These are phyloP conservation scores for Mythimna loreyi DNA, from an alignment of 2,888 invertebrate species.

Conservation along the genomic window DNA sequence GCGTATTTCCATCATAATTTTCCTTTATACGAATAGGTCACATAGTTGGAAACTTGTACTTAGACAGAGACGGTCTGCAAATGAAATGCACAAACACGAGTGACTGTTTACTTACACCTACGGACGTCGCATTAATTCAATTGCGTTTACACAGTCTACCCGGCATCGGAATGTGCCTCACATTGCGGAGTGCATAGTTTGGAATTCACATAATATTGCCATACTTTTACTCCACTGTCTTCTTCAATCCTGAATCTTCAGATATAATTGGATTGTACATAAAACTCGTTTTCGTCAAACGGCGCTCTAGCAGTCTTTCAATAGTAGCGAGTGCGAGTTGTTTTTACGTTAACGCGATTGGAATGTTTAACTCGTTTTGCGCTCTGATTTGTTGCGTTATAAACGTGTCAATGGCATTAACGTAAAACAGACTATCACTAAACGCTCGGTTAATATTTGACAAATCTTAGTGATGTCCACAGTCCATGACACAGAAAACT, in stretches of 20 bases:
- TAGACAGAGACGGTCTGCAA: conserved; percentile 12
- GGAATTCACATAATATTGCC: conserved; percentile 36
- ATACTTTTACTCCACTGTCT: conserved; percentile 11
- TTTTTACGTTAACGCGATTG: too few species aligned
- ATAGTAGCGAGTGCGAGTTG: neutral
- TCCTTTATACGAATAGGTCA: neutral
- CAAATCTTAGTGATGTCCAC: too few species aligned
- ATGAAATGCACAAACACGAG: conserved; percentile 34
- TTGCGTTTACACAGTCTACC: conserved; percentile 37
- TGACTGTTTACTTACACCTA: conserved; percentile 10
- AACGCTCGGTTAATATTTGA: too few species aligned
- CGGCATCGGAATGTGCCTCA: conserved; percentile 46
- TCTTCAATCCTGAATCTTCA: neutral
- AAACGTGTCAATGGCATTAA: too few species aligned
- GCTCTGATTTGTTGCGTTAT: too few species aligned
- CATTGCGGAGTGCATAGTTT: conserved; percentile 45
- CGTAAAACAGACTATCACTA: too few species aligned
- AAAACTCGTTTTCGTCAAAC: neutral
- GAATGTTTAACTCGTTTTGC: too few species aligned
- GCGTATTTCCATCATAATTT: conserved; percentile 12
- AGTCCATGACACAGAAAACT: neutral
- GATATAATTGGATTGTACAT: conserved; percentile 10
- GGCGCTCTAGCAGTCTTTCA: neutral
- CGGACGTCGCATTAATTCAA: conserved; percentile 51
- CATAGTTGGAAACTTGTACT: conserved; percentile 1